Evolutionary conservation across 2,888 invertebrate genomes (phyloP).

Genomic region (Beris morrisii): DNA sequence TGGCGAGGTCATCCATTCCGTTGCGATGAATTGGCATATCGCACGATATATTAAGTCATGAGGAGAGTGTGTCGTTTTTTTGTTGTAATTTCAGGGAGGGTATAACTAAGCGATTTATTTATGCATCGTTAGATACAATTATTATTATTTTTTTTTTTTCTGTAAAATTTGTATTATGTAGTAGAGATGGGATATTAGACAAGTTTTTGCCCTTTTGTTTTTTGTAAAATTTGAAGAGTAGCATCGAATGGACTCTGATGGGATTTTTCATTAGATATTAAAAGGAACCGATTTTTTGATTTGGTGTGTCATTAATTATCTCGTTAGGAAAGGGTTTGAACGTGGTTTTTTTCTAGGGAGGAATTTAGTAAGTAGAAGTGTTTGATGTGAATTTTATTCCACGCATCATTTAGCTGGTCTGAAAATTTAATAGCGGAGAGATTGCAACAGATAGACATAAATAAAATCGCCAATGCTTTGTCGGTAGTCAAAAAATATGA

Average conservation of each 20-base stretch:
- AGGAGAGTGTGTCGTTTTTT: slow-evolving; percentile 22
- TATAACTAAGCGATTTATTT: slow-evolving; percentile 44
- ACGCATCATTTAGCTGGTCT: too few species aligned
- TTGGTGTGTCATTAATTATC: slow-evolving; percentile 29
- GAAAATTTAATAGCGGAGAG: too few species aligned
- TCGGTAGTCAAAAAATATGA: too few species aligned
- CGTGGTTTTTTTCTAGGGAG: slow-evolving; percentile 2
- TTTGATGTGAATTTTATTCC: slow-evolving; percentile 13
- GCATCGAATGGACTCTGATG: slow-evolving; percentile 3
- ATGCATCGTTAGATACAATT: slow-evolving; percentile 45
- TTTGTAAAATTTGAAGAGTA: not conserved
- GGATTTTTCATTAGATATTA: slow-evolving; percentile 1
- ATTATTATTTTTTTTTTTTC: slow-evolving; percentile 41
- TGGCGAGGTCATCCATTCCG: slow-evolving; percentile 11
- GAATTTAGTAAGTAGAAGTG: slow-evolving; percentile 28
- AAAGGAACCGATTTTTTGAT: slow-evolving; percentile 23
- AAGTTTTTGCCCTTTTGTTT: not conserved
- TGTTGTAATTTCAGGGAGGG: slow-evolving; percentile 9
- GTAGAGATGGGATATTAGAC: not conserved
- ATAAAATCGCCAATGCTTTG: too few species aligned
- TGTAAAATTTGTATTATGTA: too few species aligned
- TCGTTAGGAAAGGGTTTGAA: slow-evolving; percentile 19
- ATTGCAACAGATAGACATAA: too few species aligned
- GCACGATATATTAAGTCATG: slow-evolving; percentile 28
- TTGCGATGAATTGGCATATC: slow-evolving; percentile 12